phyloP scores from a whole-genome alignment of 2,113 vertebrate species.

The Panthera uncia region DNA sequence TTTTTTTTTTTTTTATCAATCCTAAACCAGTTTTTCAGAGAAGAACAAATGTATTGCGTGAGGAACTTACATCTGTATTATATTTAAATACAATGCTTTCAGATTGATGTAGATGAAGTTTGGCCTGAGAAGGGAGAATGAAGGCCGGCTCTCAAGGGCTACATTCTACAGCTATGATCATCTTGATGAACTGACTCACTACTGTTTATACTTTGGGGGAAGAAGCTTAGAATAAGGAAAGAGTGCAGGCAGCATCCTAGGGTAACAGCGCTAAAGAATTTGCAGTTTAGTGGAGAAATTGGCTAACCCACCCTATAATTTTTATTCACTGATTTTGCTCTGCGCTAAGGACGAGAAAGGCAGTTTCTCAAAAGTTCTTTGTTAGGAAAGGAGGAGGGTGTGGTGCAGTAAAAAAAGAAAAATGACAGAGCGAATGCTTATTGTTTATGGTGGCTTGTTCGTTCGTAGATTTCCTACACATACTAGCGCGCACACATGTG shows the following conservation, averaged over 20 bases:
- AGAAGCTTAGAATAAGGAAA: conserved; percentile 55
- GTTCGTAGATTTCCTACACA: conserved; percentile 48
- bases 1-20: neutral
- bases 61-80: neutral
- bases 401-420: conserved; percentile 14
- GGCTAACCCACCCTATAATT: conserved; percentile 79
- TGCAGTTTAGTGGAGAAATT: conserved; percentile 68
- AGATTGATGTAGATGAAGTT: conserved; percentile 41
- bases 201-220: conserved; percentile 60
- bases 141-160: conserved; percentile 68
- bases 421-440: conserved; percentile 25
- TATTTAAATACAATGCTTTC: neutral
- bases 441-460: conserved; percentile 59
- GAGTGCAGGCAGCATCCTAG: conserved; percentile 45
- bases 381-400: conserved; percentile 59
- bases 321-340: conserved; percentile 77
- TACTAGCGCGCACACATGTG: neutral
- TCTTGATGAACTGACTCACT: conserved; percentile 71
- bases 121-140: conserved; percentile 53
- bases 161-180: conserved; percentile 75
- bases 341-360: conserved; percentile 39
- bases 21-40: neutral
- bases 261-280: conserved; percentile 76
- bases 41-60: neutral
- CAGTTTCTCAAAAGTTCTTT: conserved; percentile 66